These are phyloP conservation scores for Apotomis turbidana DNA, from an alignment of 2,888 invertebrate species.

Conservation along the genomic window DNA sequence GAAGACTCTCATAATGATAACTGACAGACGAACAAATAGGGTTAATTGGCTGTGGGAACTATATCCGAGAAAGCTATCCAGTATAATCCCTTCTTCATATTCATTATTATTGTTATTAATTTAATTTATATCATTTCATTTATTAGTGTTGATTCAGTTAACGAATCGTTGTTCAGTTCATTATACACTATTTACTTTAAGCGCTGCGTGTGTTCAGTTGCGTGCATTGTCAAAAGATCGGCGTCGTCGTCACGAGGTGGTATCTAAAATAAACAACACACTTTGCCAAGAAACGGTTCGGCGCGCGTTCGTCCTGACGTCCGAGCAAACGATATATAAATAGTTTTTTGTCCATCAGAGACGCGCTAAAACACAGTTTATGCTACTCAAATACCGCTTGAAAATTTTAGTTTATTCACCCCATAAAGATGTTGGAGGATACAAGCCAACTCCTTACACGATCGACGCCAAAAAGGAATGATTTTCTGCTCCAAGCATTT, in stretches of 20 bases:
- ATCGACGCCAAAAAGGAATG: background rate
- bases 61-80: background rate
- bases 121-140: background rate
- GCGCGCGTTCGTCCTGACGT: conserved; percentile 60
- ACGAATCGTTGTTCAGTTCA: conserved; percentile 15
- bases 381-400: background rate
- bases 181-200: conserved; percentile 5
- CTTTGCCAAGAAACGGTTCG: conserved; percentile 66
- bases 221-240: conserved; percentile 40
- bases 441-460: background rate
- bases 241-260: conserved; percentile 58
- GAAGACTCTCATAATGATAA: background rate
- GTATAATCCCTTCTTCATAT: background rate
- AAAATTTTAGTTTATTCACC: conserved; percentile 7
- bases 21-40: background rate
- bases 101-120: background rate
- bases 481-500: background rate
- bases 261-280: conserved; percentile 71
- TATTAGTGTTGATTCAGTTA: background rate
- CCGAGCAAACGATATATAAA: conserved; percentile 48
- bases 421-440: background rate
- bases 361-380: conserved; percentile 11
- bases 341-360: conserved; percentile 31
- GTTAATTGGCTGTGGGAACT: conserved; percentile 1
- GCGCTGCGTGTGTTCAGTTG: conserved; percentile 35